Base-by-base conservation (phyloP, 2,888 invertebrate genomes). In the Drosophila neutralis region DNA sequence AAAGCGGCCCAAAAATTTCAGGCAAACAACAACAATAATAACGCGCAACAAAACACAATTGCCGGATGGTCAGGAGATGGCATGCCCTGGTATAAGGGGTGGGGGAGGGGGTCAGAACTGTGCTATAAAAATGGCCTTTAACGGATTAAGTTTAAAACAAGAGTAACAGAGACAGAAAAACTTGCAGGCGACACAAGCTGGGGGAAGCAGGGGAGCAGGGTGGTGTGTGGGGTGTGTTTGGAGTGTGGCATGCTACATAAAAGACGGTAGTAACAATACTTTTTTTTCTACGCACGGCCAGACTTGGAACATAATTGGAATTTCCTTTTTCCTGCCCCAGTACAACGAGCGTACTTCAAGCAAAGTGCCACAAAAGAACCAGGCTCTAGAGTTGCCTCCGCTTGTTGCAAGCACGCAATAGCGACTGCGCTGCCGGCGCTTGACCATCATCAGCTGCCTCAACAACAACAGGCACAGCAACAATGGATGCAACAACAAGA, bases 251-350 rank as follows among this genome's bases (percentile, higher is more conserved):
- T 58, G 82, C 77, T 65, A 61, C 80, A 84, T 88, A 83, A 73
- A 80, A 82, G 80, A 79, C 76, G 73, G 73, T 68, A 73, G 83
- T 65, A 79, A 80, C 76, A 80, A 82, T 80, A 56, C 56, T 73
- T 73, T 88, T 89, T 86, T 78, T 89, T 80, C 89, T 89, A 89
- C 85, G 87, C 87, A 82, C 87, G 82, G 85, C 77, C 84, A 89
- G 84, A 87, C 80, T 77, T 75, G 88, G 88, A 87, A 82, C 87
- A 89, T 86, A 86, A 86, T 86, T 86, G 85, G 90, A 86, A 86
- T 86, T 86, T 86, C 85, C 85, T 89, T 89, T 84, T 86, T 89
- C 85, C 85, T 84, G 89, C 60, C 70, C 63, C 54, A 42, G 61
- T 52, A 48, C 45, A 48, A 27, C 54, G 54, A 52, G 21, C 18